A percentile compares a stretch with the other conserved stretches of the same genome.
Evolutionary conservation across 2,113 vertebrate genomes (phyloP).

Genomic region (Turdus rufiventris): DNA sequence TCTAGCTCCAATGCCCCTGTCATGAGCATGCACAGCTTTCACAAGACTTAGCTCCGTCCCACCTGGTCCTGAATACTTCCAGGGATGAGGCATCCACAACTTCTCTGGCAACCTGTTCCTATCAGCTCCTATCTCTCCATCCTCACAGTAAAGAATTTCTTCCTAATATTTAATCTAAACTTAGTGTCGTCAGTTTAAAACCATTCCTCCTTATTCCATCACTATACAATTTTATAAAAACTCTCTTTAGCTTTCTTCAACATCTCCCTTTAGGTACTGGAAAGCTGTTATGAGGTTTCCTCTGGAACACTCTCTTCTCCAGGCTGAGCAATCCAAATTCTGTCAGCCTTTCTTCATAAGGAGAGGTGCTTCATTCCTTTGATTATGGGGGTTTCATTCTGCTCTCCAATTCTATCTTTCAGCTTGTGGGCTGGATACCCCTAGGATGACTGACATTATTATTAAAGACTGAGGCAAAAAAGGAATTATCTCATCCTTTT

Average conservation of each 20-base stretch:
- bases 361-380: neutral
- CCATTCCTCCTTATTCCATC: neutral
- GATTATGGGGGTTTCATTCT: neutral
- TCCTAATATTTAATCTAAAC: neutral
- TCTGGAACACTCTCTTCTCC: neutral
- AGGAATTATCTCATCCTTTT: neutral
- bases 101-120: too few species aligned
- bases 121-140: too few species aligned
- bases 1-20: neutral
- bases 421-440: neutral
- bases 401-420: neutral
- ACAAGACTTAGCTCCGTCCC: accelerated
- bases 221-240: accelerated
- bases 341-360: neutral
- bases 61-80: neutral
- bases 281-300: neutral
- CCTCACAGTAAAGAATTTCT: neutral
- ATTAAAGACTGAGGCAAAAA: neutral
- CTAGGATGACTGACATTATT: neutral
- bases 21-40: neutral
- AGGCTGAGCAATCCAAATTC: neutral
- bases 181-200: neutral
- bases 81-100: too few species aligned
- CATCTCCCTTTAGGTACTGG: neutral
- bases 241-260: neutral